Base-by-base conservation (phyloP, 2,113 vertebrate species). In the Genyomyrus donnyi region DNA sequence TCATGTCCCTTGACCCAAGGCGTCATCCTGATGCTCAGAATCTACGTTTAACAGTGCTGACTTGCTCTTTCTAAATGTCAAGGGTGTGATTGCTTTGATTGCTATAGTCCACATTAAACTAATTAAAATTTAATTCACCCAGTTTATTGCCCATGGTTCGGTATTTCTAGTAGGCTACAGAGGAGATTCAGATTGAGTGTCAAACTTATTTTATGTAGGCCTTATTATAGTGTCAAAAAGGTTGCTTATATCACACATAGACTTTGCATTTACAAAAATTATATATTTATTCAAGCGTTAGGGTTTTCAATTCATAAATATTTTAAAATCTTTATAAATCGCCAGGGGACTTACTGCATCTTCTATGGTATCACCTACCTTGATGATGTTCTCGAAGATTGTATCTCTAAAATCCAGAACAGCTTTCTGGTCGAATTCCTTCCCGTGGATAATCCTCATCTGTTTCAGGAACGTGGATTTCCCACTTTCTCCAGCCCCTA, bases 391-490 rank as follows among this genome's bases (percentile, higher is more conserved):
- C 93, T 97, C 96, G 93, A 96, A 97, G 95, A 97, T 97, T 90
- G 96, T 96, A 94, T 97, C 96, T 89, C 97, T 94, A 94, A 97
- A 97, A 91, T 97, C 97, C 90, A 97, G 95, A 92, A 97, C 94
- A 90, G 97, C 97, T 93, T 97, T 97, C 94, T 97, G 95, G 94
- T 96, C 96, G 94, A 97, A 97, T 94, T 97, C 95, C 1, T 95
- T 96, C 58, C 97, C 97, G 93, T 97, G 97, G 92, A 97, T 97
- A 94, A 97, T 97, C 93, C 96, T 94, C 97, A 97, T 97, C 93
- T 97, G 97, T 90, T 97, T 97, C 91, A 97, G 95, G 91, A 97
- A 97, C 24, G 97, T 97, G 92, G 96, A 97, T 92, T 97, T 97
- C 93, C 97, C 97, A 93, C 97, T 97, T 93, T 97, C 97, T 84